Evolutionary conservation across 2,888 invertebrate species (phyloP), one percentile per base, ranked within the genome.

Genomic region (Leptopilina drosophilae): DNA sequence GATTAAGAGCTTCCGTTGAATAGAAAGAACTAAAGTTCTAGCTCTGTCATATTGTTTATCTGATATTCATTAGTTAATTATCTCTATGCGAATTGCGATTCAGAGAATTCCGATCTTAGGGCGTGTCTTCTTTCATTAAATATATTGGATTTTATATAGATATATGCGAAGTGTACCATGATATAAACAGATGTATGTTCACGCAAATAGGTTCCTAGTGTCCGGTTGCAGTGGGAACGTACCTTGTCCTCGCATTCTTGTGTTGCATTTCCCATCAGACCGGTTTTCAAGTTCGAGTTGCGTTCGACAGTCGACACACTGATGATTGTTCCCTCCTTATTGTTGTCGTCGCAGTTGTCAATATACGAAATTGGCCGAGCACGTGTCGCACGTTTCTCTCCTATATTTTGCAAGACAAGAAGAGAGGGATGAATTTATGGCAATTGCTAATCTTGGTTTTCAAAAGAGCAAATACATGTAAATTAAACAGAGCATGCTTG

Each of bases 121-220:
- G 66, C 46, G 66, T 66, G 66, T 46, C 46, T 66, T 42, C 66
- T 66, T 66, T 66, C 66, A 66, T 66, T 46, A 42, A 9, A 66
- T 46, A 46, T 46, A 66, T 66, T 66, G 66, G 15, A 66, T 66
- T 66, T 46, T 66, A 66, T 66, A 62, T 20, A 42, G 42, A 46
- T 15, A 66, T 40, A 49, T 12, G 9, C 11, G n/a, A 7, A 14
- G 14, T 42, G 7, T 46, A 66, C n/a, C 46, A 46, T 49, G 15
- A n/a, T 66, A 66, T 66, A 66, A 66, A 66, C 66, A 66, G 66
- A 66, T 42, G 66, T 66, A 66, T 66, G 40, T 66, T 66, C 66
- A 66, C 66, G 66, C 66, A 42, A 66, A 46, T 66, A 66, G 66
- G 42, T 66, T 66, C 66, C 66, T 66, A 46, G 66, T 66, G 66